These are phyloP conservation scores for Holcopasites calliopsidis DNA, from an alignment of 1,140 invertebrate genomes.

Conservation along the genomic window DNA sequence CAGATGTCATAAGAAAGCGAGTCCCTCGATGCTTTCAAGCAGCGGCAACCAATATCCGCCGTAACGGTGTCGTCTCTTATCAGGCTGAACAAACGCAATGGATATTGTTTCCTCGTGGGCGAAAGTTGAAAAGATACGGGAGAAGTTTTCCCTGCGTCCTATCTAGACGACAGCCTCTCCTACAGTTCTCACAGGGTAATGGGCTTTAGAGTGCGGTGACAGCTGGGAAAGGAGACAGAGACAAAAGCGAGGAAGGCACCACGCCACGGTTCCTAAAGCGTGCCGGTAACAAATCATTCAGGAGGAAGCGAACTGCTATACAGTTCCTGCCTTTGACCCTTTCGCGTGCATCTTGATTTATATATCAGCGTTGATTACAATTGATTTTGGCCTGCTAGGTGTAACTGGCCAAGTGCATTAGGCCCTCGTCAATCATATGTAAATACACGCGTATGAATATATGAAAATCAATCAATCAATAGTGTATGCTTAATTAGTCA, in stretches of 20 bases:
- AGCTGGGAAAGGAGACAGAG: slow-evolving; percentile 30
- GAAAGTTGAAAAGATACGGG: slow-evolving; percentile 60
- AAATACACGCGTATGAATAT: too few relatives aligned
- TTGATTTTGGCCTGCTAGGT: slow-evolving; percentile 70
- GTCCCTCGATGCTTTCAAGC: slow-evolving; percentile 30
- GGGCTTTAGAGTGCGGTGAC: slow-evolving; percentile 35
- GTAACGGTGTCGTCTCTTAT: slow-evolving; percentile 32
- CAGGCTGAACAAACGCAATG: slow-evolving; percentile 31
- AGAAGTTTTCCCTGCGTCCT: slow-evolving; percentile 48
- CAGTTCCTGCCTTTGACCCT: slow-evolving; percentile 42
- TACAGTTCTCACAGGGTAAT: slow-evolving; percentile 25
- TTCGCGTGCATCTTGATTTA: slow-evolving; percentile 70
- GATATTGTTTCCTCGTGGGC: slow-evolving; percentile 44
- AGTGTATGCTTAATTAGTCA: too few relatives aligned
- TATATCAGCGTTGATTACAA: slow-evolving; percentile 71
- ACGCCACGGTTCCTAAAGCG: slow-evolving; percentile 53
- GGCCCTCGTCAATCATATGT: too few relatives aligned
- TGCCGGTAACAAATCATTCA: slow-evolving; percentile 71
- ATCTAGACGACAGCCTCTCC: slow-evolving; percentile 29
- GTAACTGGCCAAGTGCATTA: slow-evolving; percentile 4
- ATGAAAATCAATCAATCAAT: too few relatives aligned
- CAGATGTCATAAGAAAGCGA: slow-evolving; percentile 35
- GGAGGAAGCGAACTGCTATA: slow-evolving; percentile 58
- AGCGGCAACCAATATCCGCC: slow-evolving; percentile 36
- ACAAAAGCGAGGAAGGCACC: slow-evolving; percentile 43